Base-by-base conservation (phyloP, 2,113 vertebrate species). In the Platichthys flesus region DNA sequence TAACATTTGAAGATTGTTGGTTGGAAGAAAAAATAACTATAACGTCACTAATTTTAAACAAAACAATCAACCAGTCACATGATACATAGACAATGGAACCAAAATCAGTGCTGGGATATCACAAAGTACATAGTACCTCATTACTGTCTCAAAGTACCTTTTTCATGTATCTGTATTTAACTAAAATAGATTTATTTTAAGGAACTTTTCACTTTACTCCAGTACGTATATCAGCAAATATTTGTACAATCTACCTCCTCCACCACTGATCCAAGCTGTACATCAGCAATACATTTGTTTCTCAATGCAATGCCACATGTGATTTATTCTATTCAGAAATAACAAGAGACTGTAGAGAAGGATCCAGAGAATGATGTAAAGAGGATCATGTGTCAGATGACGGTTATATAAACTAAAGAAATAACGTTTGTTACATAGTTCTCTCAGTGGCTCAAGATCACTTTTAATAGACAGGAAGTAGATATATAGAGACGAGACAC, bases 351-450 rank as follows among this genome's bases (percentile, higher is more conserved):
- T 15, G 26, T 15, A 31, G 57, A 31, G 7, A 59, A 18, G 35
- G 9, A 37, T 37, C 35, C 35, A 37, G 9, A 37, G 5, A 37
- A 37, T 7, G 23, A 12, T 40, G 37, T 40, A 54, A 58, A 82
- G 68, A 20, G 47, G 42, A 79, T 87, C 66, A 40, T 54, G 74
- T 72, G 49, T 55, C 59, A 63, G 18, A 56, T 57, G 14, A 67
- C 55, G 42, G 58, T 24, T 13, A 52, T 59, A 73, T 86, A 61
- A 54, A 54, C 24, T 71, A 21, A 18, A 24, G 31, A 64, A 63
- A 47, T 63, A 18, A 49, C 24, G 57, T 78, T 57, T 35, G 49
- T 47, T 26, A 35, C 28, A 23, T 74, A 18, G 31, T 8, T 54
- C 66, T 59, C 26, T 57, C 37, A 47, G 57, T 65, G 58, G 64